Evolutionary conservation across 2,888 invertebrate genomes (phyloP).

Genomic region (Tenthredo amoena): DNA sequence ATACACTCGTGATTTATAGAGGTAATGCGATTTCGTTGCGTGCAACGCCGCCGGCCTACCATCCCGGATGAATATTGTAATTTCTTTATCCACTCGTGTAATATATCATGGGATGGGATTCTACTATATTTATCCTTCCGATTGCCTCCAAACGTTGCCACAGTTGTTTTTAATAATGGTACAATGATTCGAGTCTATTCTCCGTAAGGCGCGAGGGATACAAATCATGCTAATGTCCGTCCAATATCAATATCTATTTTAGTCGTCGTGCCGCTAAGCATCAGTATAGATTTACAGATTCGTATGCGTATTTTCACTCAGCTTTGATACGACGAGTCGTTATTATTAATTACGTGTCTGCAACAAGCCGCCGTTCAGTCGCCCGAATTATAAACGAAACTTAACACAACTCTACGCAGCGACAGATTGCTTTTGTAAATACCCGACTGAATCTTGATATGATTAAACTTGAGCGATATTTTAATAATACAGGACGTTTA

Average conservation of each 20-base stretch:
- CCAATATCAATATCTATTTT: constrained; percentile 32
- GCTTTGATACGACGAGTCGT: constrained; percentile 53
- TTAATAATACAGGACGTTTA: constrained; percentile 60
- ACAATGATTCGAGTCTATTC: constrained; percentile 32
- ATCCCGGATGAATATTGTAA: constrained; percentile 70
- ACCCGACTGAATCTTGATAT: constrained; percentile 14
- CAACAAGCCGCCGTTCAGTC: constrained; percentile 54
- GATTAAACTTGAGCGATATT: constrained; percentile 59
- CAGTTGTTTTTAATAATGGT: constrained; percentile 43
- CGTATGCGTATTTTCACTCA: constrained; percentile 56
- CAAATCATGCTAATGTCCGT: constrained; percentile 38
- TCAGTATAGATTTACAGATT: constrained; percentile 68
- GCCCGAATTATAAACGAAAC: constrained; percentile 52
- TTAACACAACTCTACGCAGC: background rate
- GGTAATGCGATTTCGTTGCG: constrained; percentile 63
- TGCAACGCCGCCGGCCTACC: constrained; percentile 60
- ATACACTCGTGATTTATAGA: constrained; percentile 70
- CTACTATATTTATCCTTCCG: constrained; percentile 18
- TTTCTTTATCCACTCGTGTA: constrained; percentile 60
- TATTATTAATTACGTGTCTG: constrained; percentile 66
- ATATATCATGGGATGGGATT: constrained; percentile 53
- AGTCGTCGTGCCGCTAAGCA: constrained; percentile 60
- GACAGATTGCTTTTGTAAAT: constrained; percentile 17
- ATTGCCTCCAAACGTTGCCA: constrained; percentile 28
- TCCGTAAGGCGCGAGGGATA: constrained; percentile 24